Evolutionary conservation across 2,888 invertebrate genomes (phyloP), one percentile per base, ranked within the genome.

Genomic region (Prosapia bicincta): DNA sequence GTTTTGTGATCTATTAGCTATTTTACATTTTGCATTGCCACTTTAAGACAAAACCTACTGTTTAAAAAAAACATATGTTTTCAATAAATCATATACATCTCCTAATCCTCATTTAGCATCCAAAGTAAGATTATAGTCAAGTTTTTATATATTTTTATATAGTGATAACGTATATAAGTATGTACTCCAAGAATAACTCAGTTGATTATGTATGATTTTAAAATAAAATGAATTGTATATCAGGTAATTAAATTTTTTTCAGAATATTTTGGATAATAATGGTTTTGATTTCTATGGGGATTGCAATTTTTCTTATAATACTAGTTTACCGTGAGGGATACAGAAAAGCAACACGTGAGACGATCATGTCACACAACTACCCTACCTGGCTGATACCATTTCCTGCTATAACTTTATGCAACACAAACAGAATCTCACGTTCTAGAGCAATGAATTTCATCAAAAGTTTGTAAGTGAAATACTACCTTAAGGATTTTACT

Each of bases 401-500:
- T 66, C 71, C 71, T 26, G 71, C 71, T 2, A 65, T 71, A 1
- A 71, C 71, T 10, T 24, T 71, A 20, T 71, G 71, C 28, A 71
- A 71, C 43, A 13, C 71, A n/a, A 71, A 71, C 66, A 65, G 65
- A 28, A 71, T 71, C 66, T 65, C 66, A 26, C 65, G 65, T 15
- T 43, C 71, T 28, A 71, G 66, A 26, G 71, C 71, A 26, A 71
- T 71, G 65, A 66, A 71, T 28, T 71, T 71, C 71, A 71, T 71
- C n/a, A 71, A 71, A 26, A 66, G 65, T 26, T 15, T 71, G 71
- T 71, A 71, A 65, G 71, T 54, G 13, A 13, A 30, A 30, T 6
- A 30, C 30, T n/a, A n/a, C n/a, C n/a, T n/a, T n/a, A n/a, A n/a
- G n/a, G n/a, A n/a, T n/a, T n/a, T n/a, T n/a, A n/a, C n/a, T n/a